Conservation (phyloP, 2,888 invertebrate species). For the Caenorhabditis angaria region DNA sequence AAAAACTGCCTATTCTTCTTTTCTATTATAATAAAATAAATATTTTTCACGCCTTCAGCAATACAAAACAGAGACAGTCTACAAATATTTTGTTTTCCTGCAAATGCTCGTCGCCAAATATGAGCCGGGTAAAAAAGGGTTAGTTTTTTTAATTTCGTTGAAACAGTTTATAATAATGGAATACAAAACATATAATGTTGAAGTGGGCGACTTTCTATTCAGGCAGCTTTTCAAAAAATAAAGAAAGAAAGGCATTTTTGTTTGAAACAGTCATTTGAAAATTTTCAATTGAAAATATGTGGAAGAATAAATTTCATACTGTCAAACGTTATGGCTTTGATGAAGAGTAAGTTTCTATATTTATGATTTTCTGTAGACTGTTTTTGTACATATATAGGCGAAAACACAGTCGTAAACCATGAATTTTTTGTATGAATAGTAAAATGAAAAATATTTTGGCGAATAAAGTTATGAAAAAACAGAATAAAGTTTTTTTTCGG, state of each 20-base stretch:
- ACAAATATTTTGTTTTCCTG: neutral
- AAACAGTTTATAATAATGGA: conserved; percentile 3
- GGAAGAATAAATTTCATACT: neutral
- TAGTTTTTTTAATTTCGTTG: neutral
- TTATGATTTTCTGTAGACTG: too few relatives aligned
- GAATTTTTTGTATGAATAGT: too few relatives aligned
- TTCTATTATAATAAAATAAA: neutral
- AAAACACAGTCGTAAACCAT: too few relatives aligned
- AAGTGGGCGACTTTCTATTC: neutral
- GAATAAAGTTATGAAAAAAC: too few relatives aligned
- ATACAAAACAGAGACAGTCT: too few relatives aligned
- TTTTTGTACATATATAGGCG: too few relatives aligned
- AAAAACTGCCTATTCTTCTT: neutral
- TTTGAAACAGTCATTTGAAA: neutral
- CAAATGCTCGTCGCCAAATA: conserved; percentile 9
- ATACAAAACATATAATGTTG: too few relatives aligned
- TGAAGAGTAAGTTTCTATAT: neutral
- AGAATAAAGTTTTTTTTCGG: too few relatives aligned
- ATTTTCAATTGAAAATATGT: neutral
- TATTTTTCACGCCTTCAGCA: neutral
- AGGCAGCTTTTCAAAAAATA: neutral
- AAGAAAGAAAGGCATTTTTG: neutral
- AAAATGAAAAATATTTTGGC: too few relatives aligned
- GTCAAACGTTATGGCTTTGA: neutral
- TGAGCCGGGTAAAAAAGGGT: conserved; percentile 9